These are phyloP conservation scores for Amaurobius ferox DNA, from an alignment of 2,888 invertebrate species.

Conservation along the genomic window DNA sequence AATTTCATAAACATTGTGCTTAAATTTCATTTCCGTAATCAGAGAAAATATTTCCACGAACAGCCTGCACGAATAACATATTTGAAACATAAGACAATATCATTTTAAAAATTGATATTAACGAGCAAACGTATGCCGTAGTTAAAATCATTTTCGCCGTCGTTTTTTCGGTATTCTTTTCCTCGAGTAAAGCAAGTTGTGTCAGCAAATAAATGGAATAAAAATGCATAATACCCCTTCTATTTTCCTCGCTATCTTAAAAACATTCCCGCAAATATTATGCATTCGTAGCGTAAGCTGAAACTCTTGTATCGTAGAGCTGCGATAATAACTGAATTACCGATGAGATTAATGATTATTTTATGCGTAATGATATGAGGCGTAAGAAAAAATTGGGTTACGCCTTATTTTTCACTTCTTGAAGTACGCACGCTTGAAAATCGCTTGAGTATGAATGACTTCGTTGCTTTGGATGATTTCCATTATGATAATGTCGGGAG, in stretches of 20 bases:
- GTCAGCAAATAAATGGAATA: background rate
- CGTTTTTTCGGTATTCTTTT: too few relatives aligned
- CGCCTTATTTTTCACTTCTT: slow-evolving; percentile 8
- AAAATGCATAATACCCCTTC: slow-evolving; percentile 5
- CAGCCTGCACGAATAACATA: too few relatives aligned
- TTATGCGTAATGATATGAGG: slow-evolving; percentile 18
- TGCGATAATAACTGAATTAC: slow-evolving; percentile 18
- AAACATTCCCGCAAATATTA: background rate
- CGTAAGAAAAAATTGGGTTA: background rate
- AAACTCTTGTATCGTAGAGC: background rate
- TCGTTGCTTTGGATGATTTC: background rate
- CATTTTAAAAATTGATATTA: too few relatives aligned
- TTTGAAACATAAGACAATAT: too few relatives aligned
- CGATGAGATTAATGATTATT: slow-evolving; percentile 24
- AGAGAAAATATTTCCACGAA: too few relatives aligned
- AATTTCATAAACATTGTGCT: too few relatives aligned
- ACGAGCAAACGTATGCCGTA: too few relatives aligned
- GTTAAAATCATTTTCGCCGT: too few relatives aligned
- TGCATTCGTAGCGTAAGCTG: background rate
- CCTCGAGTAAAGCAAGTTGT: background rate
- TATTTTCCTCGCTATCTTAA: background rate
- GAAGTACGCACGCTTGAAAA: background rate
- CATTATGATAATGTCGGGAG: background rate
- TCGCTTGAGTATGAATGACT: background rate
- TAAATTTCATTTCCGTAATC: too few relatives aligned